Base-by-base conservation (phyloP, 2,113 vertebrate genomes). In the Myotis yumanensis region DNA sequence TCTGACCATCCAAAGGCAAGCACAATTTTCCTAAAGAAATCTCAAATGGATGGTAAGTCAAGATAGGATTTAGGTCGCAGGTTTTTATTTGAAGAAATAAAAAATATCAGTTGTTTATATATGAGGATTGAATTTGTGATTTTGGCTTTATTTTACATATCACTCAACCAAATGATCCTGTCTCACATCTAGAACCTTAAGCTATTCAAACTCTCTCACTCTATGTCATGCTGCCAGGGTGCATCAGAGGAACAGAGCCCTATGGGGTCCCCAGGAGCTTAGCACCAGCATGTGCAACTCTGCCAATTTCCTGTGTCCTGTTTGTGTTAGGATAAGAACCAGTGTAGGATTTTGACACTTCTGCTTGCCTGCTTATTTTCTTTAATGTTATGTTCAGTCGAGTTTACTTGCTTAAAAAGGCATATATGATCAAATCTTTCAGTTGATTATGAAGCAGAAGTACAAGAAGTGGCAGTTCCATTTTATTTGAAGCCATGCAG, bases 21-120 rank as follows among this genome's bases (percentile, higher is more conserved):
- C 98, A 99, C 99, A 98, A 99, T 99, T 98, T 99, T 99, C 97
- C 99, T 99, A 92, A 99, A 99, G 99, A 99, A 99, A 98, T 99
- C 99, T 94, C 99, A 99, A 98, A 99, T 99, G 77, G 99, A 99
- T 97, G 99, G 99, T 99, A 98, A 99, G 73, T 76, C 28, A 51
- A 32, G 20, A 62, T 75, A 85, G 16, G 28, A 68, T 85, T 90
- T 94, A 92, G 48, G 28, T 52, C 88, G 30, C 30, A 82, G 37
- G 32, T 43, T 95, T 96, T 82, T 17, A 57, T 64, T 52, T 87
- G 52, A 92, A 52, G 20, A 68, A 68, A 79, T 37, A 0, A 11
- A 14, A 54, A 71, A 82, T 51, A 37, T 14, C 7, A 20, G 4
- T 66, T 62, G 8, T 76, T 17, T 37, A 16, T 22, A 25, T 66